Evolutionary conservation across 2,113 vertebrate genomes (phyloP), one percentile per base, ranked within the genome.

Genomic region (Cyprinodon variegatus): DNA sequence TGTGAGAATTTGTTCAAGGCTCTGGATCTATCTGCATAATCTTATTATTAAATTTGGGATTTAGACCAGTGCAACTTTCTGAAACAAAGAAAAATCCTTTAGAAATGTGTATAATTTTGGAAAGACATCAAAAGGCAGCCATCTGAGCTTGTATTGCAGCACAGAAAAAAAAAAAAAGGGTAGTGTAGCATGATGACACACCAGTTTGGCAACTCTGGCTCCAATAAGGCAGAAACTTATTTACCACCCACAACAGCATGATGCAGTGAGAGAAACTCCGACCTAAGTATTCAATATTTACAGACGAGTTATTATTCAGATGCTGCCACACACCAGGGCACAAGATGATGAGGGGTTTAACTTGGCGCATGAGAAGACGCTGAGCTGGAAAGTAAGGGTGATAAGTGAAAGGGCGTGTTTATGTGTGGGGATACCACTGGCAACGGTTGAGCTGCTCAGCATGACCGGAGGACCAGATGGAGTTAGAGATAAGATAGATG

Each of bases 301-400:
- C 62, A 84, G 76, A 71, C 46, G 79, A 79, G 77, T 81, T 85
- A 88, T 86, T 83, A 89, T 85, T 78, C 75, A 82, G 83, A 90
- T 81, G 84, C 75, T 80, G 70, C 74, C 77, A 83, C 85, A 88
- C 82, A 73, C 84, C 69, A 83, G 2, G 89, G 85, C 83, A 82
- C 74, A 11, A 77, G 72, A 86, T 90, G 85, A 92, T 86, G 82
- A 87, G 78, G 53, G 81, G 69, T 83, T 83, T 81, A 77, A 68
- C 22, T 71, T 43, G 14, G 61, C 82, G 79, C 53, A 69, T 13
- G 67, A 57, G 69, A 73, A 85, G 64, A 88, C 77, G 72, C 41
- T 74, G 85, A 87, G 84, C 78, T 79, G 77, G 70, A 86, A 83
- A 87, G 81, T 65, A 74, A 76, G 63, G 64, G 69, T 41, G 72